These are phyloP conservation scores for Eurystomus gularis DNA, from an alignment of 2,113 vertebrate genomes.

Conservation along the genomic window DNA sequence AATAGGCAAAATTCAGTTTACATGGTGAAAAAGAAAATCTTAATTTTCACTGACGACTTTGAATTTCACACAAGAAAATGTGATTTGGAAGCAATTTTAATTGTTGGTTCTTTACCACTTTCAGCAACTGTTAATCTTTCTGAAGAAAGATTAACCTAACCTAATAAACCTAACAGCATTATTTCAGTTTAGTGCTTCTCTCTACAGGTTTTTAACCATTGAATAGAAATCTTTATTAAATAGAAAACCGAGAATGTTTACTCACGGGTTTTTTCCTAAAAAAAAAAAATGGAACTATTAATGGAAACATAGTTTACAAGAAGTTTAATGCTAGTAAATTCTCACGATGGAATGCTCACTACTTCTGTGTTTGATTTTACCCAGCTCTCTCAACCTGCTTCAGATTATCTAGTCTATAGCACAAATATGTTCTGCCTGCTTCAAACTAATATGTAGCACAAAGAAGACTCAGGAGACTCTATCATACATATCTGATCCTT, in stretches of 20 bases:
- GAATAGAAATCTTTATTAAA: background rate
- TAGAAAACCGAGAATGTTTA: background rate
- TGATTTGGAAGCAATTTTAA: background rate
- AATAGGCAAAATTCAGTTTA: background rate
- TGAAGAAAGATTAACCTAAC: background rate
- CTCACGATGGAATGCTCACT: background rate
- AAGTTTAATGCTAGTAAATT: background rate
- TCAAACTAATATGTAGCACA: background rate
- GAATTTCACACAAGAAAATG: background rate
- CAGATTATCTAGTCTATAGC: background rate
- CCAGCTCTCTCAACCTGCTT: background rate
- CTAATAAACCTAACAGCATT: background rate
- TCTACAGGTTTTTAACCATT: background rate
- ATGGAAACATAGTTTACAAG: background rate
- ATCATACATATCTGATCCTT: background rate
- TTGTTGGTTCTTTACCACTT: background rate
- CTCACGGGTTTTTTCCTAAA: background rate
- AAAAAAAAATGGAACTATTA: background rate
- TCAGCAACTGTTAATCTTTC: background rate
- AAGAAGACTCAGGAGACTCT: background rate
- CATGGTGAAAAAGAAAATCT: background rate
- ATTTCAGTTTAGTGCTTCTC: background rate
- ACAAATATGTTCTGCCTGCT: background rate
- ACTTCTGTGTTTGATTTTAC: background rate
- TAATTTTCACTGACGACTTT: fast-evolving